Conservation (phyloP, 2,797 vertebrate species). For the Ambastaia sidthimunki region DNA sequence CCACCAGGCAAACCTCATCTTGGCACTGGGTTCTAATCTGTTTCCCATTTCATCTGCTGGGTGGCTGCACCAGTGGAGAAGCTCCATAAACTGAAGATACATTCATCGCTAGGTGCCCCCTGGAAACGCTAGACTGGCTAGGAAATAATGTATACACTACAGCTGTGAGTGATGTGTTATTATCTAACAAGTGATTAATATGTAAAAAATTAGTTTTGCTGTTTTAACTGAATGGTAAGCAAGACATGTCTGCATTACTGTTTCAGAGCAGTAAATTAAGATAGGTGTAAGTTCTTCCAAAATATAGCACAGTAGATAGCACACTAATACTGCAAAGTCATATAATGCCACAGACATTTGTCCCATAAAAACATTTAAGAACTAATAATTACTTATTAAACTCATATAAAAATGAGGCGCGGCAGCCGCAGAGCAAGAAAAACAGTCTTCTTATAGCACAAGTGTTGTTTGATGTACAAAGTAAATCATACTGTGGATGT, state of each 20-base stretch:
- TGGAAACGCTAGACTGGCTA: slow-evolving; percentile 56
- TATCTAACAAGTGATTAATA: no score
- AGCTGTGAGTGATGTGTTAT: no score
- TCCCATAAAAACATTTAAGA: background rate
- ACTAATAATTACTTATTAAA: background rate
- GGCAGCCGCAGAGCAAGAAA: background rate
- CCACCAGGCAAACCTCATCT: slow-evolving; percentile 81
- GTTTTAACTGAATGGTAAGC: no score
- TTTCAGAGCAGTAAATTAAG: no score
- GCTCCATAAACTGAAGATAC: slow-evolving; percentile 74
- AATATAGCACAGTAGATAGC: background rate
- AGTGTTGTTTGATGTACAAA: slow-evolving; percentile 44
- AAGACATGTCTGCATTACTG: no score
- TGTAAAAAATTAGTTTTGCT: no score
- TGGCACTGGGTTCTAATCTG: slow-evolving; percentile 79
- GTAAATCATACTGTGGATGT: slow-evolving; percentile 54
- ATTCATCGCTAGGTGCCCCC: slow-evolving; percentile 77
- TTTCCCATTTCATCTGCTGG: slow-evolving; percentile 79
- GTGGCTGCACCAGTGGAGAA: slow-evolving; percentile 69
- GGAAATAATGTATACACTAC: no score
- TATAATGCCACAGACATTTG: background rate
- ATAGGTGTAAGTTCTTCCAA: background rate
- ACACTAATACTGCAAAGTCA: background rate
- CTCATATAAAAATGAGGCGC: background rate
- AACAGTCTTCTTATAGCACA: slow-evolving; percentile 13